Percentiles rank a stretch among this genome's conserved stretches.
These are phyloP conservation scores for Steatornis caripensis DNA, from an alignment of 2,113 vertebrate genomes.

Conservation along the genomic window DNA sequence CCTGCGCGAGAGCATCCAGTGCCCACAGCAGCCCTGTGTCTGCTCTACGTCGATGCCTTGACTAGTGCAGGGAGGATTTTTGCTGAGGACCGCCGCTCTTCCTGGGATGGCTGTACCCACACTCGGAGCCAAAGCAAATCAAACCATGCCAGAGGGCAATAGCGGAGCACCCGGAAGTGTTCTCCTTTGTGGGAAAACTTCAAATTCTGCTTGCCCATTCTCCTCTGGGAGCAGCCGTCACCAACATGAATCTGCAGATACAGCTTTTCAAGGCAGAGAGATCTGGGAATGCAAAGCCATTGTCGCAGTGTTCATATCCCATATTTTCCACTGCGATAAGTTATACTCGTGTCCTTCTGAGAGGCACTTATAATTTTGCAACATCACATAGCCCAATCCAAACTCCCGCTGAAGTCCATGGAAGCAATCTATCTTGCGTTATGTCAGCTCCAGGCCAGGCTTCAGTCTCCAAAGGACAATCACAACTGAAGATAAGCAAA, in stretches of 20 bases:
- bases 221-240: not conserved
- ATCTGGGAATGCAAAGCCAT: too few species aligned
- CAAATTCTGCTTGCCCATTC: not conserved
- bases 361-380: not conserved
- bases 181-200: not conserved
- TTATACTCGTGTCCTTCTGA: not conserved
- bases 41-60: not conserved
- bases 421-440: conserved; percentile 2
- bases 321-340: not conserved
- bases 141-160: not conserved
- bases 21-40: not conserved
- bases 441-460: not conserved
- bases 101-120: accelerated
- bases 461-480: conserved; percentile 34
- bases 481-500: conserved; percentile 37
- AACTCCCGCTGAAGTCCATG: not conserved
- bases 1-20: accelerated
- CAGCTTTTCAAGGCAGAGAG: not conserved
- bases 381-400: not conserved
- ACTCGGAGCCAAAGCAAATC: not conserved
- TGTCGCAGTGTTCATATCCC: accelerated
- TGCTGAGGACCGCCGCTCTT: not conserved
- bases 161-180: not conserved
- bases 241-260: not conserved
- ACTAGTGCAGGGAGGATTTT: not conserved